Conservation (phyloP, 2,113 vertebrate species). For the Rhinoptilus africanus region DNA sequence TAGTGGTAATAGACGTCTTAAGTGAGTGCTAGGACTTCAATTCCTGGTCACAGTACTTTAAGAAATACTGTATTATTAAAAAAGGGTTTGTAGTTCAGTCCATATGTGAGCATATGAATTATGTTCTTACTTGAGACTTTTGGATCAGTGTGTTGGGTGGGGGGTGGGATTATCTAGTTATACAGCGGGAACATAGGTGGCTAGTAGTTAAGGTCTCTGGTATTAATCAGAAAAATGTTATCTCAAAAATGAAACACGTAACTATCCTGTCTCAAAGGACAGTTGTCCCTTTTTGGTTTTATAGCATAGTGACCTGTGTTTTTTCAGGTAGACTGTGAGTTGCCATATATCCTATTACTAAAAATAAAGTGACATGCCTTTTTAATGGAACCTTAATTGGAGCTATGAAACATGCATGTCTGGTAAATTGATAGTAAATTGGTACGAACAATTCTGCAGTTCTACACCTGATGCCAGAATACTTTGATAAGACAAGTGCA, state of each 20-base stretch:
- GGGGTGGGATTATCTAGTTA: neutral
- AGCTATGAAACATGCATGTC: neutral
- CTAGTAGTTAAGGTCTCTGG: neutral
- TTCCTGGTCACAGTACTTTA: slow-evolving; percentile 49
- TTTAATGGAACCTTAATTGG: slow-evolving; percentile 6
- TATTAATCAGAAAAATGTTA: neutral
- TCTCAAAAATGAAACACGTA: neutral
- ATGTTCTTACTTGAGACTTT: slow-evolving; percentile 27
- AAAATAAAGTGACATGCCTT: neutral
- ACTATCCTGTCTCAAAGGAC: neutral
- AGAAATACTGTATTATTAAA: neutral
- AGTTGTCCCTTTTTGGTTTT: neutral
- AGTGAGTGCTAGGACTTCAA: slow-evolving; percentile 52
- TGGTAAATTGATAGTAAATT: neutral
- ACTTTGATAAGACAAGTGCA: neutral
- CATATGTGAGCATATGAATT: slow-evolving; percentile 1
- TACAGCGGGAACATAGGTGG: neutral
- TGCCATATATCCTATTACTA: neutral
- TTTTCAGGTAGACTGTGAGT: neutral
- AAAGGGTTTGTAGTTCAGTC: slow-evolving; percentile 23
- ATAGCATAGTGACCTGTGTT: neutral
- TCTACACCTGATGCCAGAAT: neutral
- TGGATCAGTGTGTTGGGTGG: neutral
- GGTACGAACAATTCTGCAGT: neutral
- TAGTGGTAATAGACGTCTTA: slow-evolving; percentile 64